Conservation (phyloP, 2,888 invertebrate species). For the Aleiodes leptofemur region DNA sequence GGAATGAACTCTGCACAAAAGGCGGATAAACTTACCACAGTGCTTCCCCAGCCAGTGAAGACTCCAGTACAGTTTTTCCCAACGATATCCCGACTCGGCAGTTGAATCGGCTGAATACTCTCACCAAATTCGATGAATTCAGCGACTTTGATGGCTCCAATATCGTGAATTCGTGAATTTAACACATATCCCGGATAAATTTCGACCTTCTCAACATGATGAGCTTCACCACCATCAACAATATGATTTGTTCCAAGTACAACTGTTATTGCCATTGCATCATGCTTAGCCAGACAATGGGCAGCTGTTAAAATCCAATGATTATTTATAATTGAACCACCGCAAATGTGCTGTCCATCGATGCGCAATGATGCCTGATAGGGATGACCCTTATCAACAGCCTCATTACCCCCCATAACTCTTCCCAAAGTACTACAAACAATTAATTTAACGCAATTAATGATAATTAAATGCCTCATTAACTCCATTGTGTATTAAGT, state of each 20-base stretch:
- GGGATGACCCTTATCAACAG: conserved; percentile 52
- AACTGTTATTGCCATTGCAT: conserved; percentile 35
- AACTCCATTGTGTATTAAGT: not conserved
- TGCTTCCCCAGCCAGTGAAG: conserved; percentile 65
- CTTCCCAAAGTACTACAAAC: conserved; percentile 27
- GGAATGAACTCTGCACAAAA: conserved; percentile 52
- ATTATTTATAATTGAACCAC: conserved; percentile 54
- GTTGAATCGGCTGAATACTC: conserved; percentile 56
- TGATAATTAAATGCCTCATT: not conserved
- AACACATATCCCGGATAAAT: too few relatives aligned
- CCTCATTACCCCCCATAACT: conserved; percentile 54
- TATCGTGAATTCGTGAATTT: conserved; percentile 53
- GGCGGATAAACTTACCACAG: conserved; percentile 50
- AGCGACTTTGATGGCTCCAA: conserved; percentile 60
- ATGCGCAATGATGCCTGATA: conserved; percentile 56
- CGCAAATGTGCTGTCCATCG: conserved; percentile 54
- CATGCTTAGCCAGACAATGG: conserved; percentile 53
- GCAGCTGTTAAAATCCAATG: conserved; percentile 57
- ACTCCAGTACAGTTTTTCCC: conserved; percentile 48
- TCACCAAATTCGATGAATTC: conserved; percentile 55
- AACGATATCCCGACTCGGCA: conserved; percentile 52
- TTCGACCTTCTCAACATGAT: conserved; percentile 23
- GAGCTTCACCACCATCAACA: conserved; percentile 52
- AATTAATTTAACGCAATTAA: conserved; percentile 12
- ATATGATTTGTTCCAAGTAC: conserved; percentile 55